Evolutionary conservation across 2,888 invertebrate genomes (phyloP).

Genomic region (Yponomeuta plumbellus): DNA sequence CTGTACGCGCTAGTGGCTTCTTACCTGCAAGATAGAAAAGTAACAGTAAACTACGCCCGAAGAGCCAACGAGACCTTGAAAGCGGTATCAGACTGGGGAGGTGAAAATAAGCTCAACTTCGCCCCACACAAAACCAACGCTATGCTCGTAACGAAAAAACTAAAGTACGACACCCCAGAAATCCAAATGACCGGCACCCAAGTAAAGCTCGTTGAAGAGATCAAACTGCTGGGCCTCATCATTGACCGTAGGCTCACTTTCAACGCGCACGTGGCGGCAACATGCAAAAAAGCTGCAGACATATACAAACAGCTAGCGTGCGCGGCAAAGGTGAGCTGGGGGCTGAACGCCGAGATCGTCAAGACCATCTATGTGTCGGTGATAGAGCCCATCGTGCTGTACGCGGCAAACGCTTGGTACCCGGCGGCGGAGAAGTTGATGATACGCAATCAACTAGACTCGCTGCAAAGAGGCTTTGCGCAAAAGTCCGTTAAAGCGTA

Average conservation of each 20-base stretch:
- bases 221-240: too few relatives aligned
- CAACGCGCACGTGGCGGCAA: slow-evolving; percentile 6
- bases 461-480: slow-evolving; percentile 9
- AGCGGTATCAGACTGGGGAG: slow-evolving; percentile 20
- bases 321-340: slow-evolving; percentile 14
- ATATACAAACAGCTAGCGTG: slow-evolving; percentile 10
- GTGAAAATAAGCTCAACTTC: slow-evolving; percentile 21
- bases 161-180: slow-evolving; percentile 14
- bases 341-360: slow-evolving; percentile 3
- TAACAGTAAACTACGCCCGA: slow-evolving; percentile 21
- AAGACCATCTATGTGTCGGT: slow-evolving; percentile 12
- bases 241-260: slow-evolving; percentile 10
- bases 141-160: background rate
- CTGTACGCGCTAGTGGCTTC: background rate
- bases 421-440: slow-evolving; percentile 11
- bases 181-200: too few relatives aligned
- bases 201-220: too few relatives aligned
- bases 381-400: slow-evolving; percentile 17
- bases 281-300: slow-evolving; percentile 6
- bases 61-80: slow-evolving; percentile 14
- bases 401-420: slow-evolving; percentile 9
- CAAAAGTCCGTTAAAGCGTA: slow-evolving; percentile 10
- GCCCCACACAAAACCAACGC: slow-evolving; percentile 23
- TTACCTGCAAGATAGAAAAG: slow-evolving; percentile 20
- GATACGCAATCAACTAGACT: slow-evolving; percentile 3